Evolutionary conservation across 2,113 vertebrate species (phyloP), one percentile per base, ranked within the genome.

Genomic region (Tor tambroides): DNA sequence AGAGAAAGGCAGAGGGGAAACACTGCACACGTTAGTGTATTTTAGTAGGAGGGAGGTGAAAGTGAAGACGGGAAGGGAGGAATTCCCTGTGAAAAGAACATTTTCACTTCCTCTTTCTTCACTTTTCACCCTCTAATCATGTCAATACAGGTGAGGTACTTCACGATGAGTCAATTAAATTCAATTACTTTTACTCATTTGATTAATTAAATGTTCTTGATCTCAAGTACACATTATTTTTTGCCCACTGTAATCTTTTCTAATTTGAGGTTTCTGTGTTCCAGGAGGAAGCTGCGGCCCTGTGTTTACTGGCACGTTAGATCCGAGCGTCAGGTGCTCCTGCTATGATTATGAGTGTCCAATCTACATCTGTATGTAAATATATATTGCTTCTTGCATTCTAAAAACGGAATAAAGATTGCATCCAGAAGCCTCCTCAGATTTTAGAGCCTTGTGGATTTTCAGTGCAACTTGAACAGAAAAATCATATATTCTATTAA

Each of bases 341-440:
- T 63, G 84, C 84, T n/a, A 87, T 87, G 72, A 87, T 32, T 81
- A 72, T 54, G 46, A 88, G 59, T 78, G 26, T 30, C 43, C 26
- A 77, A 59, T 87, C 67, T 56, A 83, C 61, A 86, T 91, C 85
- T 89, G 69, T 91, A 90, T 91, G 85, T 89, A 90, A 92, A 91
- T 87, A 38, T 54, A 56, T 35, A 32, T 43, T 69, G 56, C 65
- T 28, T 61, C 38, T 83, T 54, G 78, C 65, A 65, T 88, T 86
- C 78, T 81, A 79, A 59, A 75, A 69, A 86, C 63, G 49, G 72
- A 80, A 74, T 69, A 32, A 69, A 32, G 32, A 41, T 72, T 72
- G 19, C 32, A 41, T 72, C 17, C 9, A 41, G 69, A 72, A 72
- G 35, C 35, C 69, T 67, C n/a, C 10, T 30, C 21, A 9, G 21